Percentiles rank a stretch among this genome's conserved stretches.
Evolutionary conservation across 1,140 invertebrate species (phyloP).

Genomic region (Bradynema listronoti): DNA sequence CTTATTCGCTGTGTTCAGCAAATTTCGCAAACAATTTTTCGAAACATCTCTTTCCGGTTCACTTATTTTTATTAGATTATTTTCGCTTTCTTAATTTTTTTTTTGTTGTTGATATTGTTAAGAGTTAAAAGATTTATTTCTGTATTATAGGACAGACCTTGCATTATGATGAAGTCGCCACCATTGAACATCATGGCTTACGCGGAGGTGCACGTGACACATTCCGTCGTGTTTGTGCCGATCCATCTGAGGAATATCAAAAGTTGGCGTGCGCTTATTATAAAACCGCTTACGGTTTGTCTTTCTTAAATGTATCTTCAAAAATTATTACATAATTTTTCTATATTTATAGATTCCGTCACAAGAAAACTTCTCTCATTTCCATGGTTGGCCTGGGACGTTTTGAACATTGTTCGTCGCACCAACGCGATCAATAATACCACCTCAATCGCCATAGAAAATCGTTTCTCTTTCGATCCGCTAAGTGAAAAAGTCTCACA

Average conservation of each 20-base stretch:
- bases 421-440: slow-evolving; percentile 19
- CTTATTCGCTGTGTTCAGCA: slow-evolving; percentile 26
- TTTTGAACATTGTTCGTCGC: slow-evolving; percentile 28
- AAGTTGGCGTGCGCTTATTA: slow-evolving; percentile 40
- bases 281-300: slow-evolving; percentile 24
- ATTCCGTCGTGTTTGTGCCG: slow-evolving; percentile 19
- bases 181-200: slow-evolving; percentile 1
- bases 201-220: slow-evolving; percentile 16
- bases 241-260: slow-evolving; percentile 32
- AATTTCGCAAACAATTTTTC: slow-evolving; percentile 29
- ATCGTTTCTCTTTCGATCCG: slow-evolving; percentile 40
- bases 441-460: not conserved
- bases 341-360: slow-evolving; percentile 20
- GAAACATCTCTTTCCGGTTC: slow-evolving; percentile 11
- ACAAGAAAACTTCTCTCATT: slow-evolving; percentile 32
- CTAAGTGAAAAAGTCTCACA: slow-evolving; percentile 25
- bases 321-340: not conserved
- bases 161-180: slow-evolving; percentile 32
- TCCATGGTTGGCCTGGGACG: slow-evolving; percentile 39
- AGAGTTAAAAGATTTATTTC: too few species aligned
- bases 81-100: not conserved
- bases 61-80: not conserved
- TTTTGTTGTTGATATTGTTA: slow-evolving; percentile 10
- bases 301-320: not conserved
- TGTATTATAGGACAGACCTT: too few species aligned